Base-by-base conservation (phyloP, 2,113 vertebrate species). In the Dolichallabes microphthalmus region DNA sequence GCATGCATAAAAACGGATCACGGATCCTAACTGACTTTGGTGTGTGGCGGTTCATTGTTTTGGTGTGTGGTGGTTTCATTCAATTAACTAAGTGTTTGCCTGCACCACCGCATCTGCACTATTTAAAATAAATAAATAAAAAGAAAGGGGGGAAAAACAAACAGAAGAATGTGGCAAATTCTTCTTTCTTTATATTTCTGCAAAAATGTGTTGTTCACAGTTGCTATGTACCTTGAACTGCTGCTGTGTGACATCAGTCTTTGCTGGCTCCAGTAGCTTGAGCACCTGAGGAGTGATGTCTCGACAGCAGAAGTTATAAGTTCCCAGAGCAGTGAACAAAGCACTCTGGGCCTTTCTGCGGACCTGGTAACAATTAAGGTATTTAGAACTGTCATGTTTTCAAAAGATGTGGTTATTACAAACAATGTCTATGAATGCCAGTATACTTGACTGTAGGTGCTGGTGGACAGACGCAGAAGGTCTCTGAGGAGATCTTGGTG, bases 221-320 rank as follows among this genome's bases (percentile, higher is more conserved):
- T 30, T 76, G 15, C 39, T 19, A 0, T 71, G 57, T 96, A 98
- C 98, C 97, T 99, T 99, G 87, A 99, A 97, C 88, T 99, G 97
- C 87, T 98, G 96, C 68, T 97, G 96, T 20, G 95, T 96, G 88
- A 96, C 94, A 64, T 92, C 90, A 66, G 94, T 93, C 81, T 92
- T 93, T 55, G 95, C 93, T 0, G 98, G 97, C 25, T 91, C 93
- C 88, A 99, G 91, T 83, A 97, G 96, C 90, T 96, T 94, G 82
- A 98, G 91, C 90, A 99, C 96, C 83, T 95, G 93, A 39, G 98
- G 97, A 90, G 97, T 97, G 63, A 99, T 92, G 92, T 99, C 98
- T 92, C 97, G 95, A 92, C 98, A 98, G 86, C 97, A 97, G 91
- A 99, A 99, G 90, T 96, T 98, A 89, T 96, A 99, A 0, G 96